Percentiles rank a stretch among this genome's conserved stretches.
These are phyloP conservation scores for Lithobates sylvaticus DNA, from an alignment of 2,797 vertebrate species.

Conservation along the genomic window DNA sequence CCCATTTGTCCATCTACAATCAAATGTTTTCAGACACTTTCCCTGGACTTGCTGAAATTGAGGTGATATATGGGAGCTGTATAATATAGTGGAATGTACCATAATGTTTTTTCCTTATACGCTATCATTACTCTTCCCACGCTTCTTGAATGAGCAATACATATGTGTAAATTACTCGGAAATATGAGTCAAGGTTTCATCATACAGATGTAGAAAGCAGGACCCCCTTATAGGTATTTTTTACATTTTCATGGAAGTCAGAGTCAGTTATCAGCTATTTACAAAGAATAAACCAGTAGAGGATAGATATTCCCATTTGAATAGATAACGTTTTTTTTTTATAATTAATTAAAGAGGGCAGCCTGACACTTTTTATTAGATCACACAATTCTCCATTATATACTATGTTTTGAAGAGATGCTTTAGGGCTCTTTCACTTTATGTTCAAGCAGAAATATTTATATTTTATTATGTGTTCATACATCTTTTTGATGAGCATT, in stretches of 20 bases:
- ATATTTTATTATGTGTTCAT: background rate
- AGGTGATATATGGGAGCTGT: slow-evolving; percentile 47
- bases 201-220: background rate
- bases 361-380: background rate
- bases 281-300: background rate
- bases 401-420: background rate
- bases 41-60: slow-evolving; percentile 38
- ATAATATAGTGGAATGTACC: slow-evolving; percentile 49
- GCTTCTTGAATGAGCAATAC: slow-evolving; percentile 22
- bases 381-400: background rate
- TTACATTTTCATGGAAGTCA: background rate
- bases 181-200: slow-evolving; percentile 3
- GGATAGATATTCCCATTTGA: background rate
- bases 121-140: slow-evolving; percentile 27
- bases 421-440: background rate
- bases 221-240: background rate
- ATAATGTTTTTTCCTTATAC: slow-evolving; percentile 39
- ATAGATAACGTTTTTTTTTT: background rate
- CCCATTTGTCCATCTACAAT: slow-evolving; percentile 48
- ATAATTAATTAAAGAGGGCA: background rate
- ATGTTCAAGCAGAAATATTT: background rate
- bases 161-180: background rate
- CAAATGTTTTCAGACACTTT: slow-evolving; percentile 35
- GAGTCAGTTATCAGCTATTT: background rate
- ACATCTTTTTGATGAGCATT: background rate